These are phyloP conservation scores for Sylvia borin DNA, from an alignment of 2,797 vertebrate species.

Conservation along the genomic window DNA sequence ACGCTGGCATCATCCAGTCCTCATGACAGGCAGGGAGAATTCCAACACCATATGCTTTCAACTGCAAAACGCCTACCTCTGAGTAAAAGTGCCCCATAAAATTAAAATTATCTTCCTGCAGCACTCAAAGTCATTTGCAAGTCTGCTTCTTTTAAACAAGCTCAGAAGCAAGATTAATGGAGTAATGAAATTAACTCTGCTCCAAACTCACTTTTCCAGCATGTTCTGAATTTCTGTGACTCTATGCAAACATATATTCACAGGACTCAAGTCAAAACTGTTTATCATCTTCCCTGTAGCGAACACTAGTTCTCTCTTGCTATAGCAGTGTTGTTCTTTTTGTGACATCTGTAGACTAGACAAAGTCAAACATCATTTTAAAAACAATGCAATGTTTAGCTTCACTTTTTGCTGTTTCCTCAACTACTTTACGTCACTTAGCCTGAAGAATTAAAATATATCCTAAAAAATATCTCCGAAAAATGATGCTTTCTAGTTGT, in stretches of 20 bases:
- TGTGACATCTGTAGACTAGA: neutral
- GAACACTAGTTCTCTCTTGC: neutral
- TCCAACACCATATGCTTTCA: conserved; percentile 23
- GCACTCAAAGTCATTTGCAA: conserved; percentile 38
- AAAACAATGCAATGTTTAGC: neutral
- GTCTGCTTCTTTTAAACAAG: conserved; percentile 15
- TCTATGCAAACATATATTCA: neutral
- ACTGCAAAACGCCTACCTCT: neutral
- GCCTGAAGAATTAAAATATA: neutral
- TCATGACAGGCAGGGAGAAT: neutral
- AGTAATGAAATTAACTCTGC: conserved; percentile 18
- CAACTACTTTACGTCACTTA: neutral
- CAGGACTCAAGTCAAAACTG: neutral
- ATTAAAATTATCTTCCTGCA: conserved; percentile 27
- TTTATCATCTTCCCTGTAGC: neutral
- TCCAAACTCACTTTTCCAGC: neutral
- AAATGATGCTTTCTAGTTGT: neutral
- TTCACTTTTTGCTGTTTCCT: neutral
- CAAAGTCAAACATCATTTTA: neutral
- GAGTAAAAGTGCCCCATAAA: neutral
- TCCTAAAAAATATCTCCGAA: neutral
- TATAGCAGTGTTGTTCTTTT: neutral
- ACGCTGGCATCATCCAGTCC: neutral
- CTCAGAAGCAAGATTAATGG: conserved; percentile 26
- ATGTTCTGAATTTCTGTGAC: neutral